Evolutionary conservation across 2,888 invertebrate genomes (phyloP).

Genomic region (Tolmerus cingulatus): DNA sequence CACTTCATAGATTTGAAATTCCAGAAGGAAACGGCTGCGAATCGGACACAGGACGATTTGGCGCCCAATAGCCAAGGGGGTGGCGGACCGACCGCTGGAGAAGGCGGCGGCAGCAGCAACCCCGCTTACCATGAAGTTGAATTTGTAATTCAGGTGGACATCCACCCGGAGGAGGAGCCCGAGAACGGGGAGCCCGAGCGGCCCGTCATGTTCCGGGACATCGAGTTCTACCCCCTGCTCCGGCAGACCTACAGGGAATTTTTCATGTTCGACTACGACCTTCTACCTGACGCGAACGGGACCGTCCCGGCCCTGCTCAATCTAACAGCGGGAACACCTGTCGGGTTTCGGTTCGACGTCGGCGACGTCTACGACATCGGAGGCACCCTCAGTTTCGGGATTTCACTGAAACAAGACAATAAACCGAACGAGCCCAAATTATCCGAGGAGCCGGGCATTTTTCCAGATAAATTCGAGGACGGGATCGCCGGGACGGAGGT

Average conservation of each 20-base stretch:
- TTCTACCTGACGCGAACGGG: conserved; percentile 70
- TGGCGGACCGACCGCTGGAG: background rate
- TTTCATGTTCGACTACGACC: conserved; percentile 78
- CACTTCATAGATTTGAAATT: conserved; percentile 67
- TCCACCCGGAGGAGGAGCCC: conserved; percentile 49
- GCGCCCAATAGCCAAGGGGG: background rate
- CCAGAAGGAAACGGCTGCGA: conserved; percentile 47
- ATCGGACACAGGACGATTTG: conserved; percentile 42
- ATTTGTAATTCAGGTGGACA: conserved; percentile 57
- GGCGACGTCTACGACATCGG: conserved; percentile 79
- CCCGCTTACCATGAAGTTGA: conserved; percentile 51
- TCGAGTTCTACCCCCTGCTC: conserved; percentile 62
- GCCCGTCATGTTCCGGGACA: conserved; percentile 54
- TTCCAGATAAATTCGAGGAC: conserved; percentile 59
- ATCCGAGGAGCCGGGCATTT: conserved; percentile 51
- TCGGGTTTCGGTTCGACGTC: conserved; percentile 74
- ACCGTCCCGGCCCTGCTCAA: conserved; percentile 73
- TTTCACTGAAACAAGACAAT: conserved; percentile 71
- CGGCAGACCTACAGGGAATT: conserved; percentile 76
- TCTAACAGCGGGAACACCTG: conserved; percentile 71
- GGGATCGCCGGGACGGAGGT: background rate
- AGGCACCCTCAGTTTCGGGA: conserved; percentile 77
- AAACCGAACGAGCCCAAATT: conserved; percentile 49
- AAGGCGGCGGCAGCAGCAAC: background rate
- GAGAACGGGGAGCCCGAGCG: conserved; percentile 51